A percentile compares a stretch with the other conserved stretches of the same genome.
Evolutionary conservation across 2,113 vertebrate species (phyloP).

Genomic region (Ifrita kowaldi): DNA sequence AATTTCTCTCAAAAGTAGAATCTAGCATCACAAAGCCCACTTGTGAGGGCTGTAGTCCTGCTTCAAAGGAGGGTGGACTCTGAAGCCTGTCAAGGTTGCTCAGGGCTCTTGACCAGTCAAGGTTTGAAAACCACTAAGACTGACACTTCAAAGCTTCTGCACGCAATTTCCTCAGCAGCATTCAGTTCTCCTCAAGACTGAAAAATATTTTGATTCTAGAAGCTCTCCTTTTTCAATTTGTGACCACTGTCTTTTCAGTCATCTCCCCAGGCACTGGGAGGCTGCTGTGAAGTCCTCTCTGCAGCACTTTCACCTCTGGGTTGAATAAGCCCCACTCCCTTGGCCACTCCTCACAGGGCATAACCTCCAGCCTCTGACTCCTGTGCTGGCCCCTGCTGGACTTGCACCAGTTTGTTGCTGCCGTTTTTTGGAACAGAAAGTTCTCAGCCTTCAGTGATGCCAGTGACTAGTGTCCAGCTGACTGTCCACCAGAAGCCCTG

Average conservation of each 20-base stretch:
- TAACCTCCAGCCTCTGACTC: background rate
- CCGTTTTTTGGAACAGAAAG: background rate
- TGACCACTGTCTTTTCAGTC: background rate
- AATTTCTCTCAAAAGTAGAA: background rate
- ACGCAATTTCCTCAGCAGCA: background rate
- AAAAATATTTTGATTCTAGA: background rate
- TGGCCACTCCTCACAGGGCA: background rate
- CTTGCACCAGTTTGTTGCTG: fast-evolving
- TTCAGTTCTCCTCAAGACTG: background rate
- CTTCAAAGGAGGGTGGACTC: background rate
- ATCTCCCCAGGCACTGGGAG: background rate
- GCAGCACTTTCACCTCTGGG: background rate
- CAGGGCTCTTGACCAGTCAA: background rate
- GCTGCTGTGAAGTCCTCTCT: background rate
- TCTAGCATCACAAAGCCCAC: background rate
- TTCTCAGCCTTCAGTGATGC: background rate
- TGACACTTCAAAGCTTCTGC: background rate
- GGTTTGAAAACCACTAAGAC: background rate
- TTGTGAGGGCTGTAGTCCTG: background rate
- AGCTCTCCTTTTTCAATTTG: background rate
- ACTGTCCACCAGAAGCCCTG: background rate
- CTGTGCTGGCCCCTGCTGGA: background rate
- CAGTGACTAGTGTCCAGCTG: background rate
- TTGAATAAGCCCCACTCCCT: background rate
- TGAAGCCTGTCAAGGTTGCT: background rate